Conservation (phyloP, 2,797 vertebrate species). For the Yasuhikotakia modesta region DNA sequence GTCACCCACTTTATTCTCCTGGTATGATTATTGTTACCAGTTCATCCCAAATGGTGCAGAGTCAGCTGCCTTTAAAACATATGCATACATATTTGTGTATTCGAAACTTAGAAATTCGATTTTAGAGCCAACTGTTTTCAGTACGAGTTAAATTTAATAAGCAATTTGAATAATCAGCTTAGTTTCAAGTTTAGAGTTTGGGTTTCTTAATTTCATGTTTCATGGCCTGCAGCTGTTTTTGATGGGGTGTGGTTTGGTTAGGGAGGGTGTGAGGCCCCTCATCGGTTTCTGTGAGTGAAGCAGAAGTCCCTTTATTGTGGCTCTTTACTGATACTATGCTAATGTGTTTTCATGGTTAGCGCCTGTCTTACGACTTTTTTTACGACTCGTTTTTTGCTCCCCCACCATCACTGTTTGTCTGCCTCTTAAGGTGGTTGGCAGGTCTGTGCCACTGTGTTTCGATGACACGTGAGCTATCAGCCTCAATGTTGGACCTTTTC, state of each 20-base stretch:
- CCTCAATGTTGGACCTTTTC: conserved; percentile 33
- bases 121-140: neutral
- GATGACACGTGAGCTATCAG: too few species aligned
- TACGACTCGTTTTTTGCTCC: too few species aligned
- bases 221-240: conserved; percentile 36
- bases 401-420: neutral
- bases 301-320: conserved; percentile 18
- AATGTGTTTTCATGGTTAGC: conserved; percentile 7
- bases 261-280: neutral
- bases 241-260: conserved; percentile 2
- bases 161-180: neutral
- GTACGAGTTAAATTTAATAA: neutral
- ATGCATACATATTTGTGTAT: too few species aligned
- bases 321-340: too few species aligned
- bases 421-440: conserved; percentile 44
- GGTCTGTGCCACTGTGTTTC: conserved; percentile 48
- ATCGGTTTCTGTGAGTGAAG: conserved; percentile 29
- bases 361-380: too few species aligned
- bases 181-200: conserved; percentile 20
- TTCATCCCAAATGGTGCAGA: too few species aligned
- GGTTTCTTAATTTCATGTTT: conserved; percentile 18
- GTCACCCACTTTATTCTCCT: too few species aligned
- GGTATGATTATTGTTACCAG: too few species aligned
- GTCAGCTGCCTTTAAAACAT: too few species aligned
- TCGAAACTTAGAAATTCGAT: too few species aligned